These are phyloP conservation scores for Engystomops pustulosus DNA, from an alignment of 2,113 vertebrate genomes.

Conservation along the genomic window DNA sequence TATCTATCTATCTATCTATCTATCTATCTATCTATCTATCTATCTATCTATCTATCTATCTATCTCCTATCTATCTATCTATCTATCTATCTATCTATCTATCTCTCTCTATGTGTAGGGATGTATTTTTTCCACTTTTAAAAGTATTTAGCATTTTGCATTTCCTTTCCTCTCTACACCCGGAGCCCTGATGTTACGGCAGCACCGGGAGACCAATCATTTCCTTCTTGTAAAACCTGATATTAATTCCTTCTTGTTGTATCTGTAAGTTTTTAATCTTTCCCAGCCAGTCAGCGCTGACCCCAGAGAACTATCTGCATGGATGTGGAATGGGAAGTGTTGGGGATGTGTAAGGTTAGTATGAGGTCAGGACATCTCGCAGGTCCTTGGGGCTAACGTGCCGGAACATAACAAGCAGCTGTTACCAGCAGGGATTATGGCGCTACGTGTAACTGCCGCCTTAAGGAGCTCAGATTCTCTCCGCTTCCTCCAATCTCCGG, in stretches of 20 bases:
- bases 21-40: too few relatives aligned
- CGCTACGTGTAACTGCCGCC: constrained; percentile 6
- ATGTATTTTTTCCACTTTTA: too few relatives aligned
- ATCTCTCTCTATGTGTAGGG: too few relatives aligned
- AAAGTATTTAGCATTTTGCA: too few relatives aligned
- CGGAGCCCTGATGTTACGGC: neutral
- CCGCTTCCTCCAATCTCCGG: neutral
- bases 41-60: too few relatives aligned
- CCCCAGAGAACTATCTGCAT: constrained; percentile 53
- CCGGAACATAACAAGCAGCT: constrained; percentile 37
- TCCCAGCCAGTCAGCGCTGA: constrained; percentile 32
- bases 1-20: too few relatives aligned
- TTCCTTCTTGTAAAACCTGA: neutral
- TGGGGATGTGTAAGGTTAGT: constrained; percentile 34
- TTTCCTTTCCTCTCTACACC: too few relatives aligned
- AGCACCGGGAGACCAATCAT: neutral
- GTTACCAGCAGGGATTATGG: constrained; percentile 13
- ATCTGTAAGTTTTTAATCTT: constrained; percentile 48
- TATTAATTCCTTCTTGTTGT: constrained; percentile 41
- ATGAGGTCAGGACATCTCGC: constrained; percentile 35
- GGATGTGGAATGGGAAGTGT: constrained; percentile 40
- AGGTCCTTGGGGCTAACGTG: constrained; percentile 28
- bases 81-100: too few relatives aligned
- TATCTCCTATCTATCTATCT: too few relatives aligned
- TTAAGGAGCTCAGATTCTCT: neutral